Percentiles rank a stretch among this genome's conserved stretches.
Conservation (phyloP, 2,888 invertebrate species). For the Escarpia spicata region DNA sequence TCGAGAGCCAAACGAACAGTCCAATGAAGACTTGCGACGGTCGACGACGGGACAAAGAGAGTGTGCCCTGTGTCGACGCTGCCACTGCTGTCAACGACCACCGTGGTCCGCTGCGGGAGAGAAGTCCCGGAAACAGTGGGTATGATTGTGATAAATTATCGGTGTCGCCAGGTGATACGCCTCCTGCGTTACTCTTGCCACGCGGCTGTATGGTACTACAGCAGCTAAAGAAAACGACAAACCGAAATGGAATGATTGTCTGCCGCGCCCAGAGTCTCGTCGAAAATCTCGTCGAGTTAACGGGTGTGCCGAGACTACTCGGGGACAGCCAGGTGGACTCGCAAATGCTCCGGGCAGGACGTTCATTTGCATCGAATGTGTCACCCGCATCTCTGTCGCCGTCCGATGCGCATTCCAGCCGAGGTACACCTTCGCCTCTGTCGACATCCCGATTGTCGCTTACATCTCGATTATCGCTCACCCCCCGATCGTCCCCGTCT, state of each 20-base stretch:
- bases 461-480: neutral
- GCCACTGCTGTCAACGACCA: neutral
- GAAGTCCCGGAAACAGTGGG: neutral
- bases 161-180: neutral
- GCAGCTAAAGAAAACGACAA: neutral
- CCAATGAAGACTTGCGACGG: neutral
- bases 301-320: neutral
- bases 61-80: neutral
- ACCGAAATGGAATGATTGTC: neutral
- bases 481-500: neutral
- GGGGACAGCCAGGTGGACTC: no score
- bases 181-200: neutral
- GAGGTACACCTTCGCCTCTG: neutral
- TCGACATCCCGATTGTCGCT: neutral
- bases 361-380: no score
- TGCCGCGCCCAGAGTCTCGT: neutral
- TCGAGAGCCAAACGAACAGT: neutral
- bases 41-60: neutral
- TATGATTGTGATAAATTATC: neutral
- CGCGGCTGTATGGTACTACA: neutral
- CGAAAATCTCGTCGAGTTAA: neutral
- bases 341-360: no score
- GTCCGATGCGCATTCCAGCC: neutral
- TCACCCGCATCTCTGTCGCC: no score
- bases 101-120: neutral